Evolutionary conservation across 2,113 vertebrate genomes (phyloP).

Genomic region (Sphaerodactylus townsendi): DNA sequence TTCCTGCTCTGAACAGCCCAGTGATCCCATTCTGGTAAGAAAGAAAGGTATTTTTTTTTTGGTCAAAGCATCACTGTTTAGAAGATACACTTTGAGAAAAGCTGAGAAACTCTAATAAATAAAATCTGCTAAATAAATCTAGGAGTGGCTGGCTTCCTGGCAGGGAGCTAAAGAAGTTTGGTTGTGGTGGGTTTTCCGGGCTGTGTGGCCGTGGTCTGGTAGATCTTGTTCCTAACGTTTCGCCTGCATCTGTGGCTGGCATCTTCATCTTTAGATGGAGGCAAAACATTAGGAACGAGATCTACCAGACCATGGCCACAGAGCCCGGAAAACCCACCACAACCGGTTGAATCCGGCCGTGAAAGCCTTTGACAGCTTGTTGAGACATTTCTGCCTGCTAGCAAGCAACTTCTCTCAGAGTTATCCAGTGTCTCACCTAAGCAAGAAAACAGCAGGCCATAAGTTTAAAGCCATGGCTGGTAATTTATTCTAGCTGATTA

Average conservation of each 20-base stretch:
- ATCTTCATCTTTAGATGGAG: too few species aligned
- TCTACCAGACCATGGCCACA: too few species aligned
- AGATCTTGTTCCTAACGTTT: too few species aligned
- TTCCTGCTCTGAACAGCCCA: constrained; percentile 38
- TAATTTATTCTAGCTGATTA: not conserved
- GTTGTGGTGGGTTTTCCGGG: too few species aligned
- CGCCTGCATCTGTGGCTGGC: too few species aligned
- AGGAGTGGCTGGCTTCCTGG: not conserved
- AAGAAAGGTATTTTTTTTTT: not conserved
- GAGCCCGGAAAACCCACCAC: too few species aligned
- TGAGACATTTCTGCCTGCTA: not conserved
- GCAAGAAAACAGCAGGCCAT: too few species aligned
- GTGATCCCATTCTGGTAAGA: constrained; percentile 73
- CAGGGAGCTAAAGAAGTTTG: not conserved
- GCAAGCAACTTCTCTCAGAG: not conserved
- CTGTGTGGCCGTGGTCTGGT: too few species aligned
- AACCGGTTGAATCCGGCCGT: too few species aligned
- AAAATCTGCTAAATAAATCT: not conserved
- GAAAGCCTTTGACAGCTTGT: too few species aligned
- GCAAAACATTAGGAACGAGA: too few species aligned
- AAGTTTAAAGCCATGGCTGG: not conserved
- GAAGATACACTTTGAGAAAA: not conserved
- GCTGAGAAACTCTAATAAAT: too few species aligned
- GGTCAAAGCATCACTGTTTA: not conserved
- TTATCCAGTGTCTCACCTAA: not conserved